Evolutionary conservation across 2,113 vertebrate genomes (phyloP).

Genomic region (Scalopus aquaticus): DNA sequence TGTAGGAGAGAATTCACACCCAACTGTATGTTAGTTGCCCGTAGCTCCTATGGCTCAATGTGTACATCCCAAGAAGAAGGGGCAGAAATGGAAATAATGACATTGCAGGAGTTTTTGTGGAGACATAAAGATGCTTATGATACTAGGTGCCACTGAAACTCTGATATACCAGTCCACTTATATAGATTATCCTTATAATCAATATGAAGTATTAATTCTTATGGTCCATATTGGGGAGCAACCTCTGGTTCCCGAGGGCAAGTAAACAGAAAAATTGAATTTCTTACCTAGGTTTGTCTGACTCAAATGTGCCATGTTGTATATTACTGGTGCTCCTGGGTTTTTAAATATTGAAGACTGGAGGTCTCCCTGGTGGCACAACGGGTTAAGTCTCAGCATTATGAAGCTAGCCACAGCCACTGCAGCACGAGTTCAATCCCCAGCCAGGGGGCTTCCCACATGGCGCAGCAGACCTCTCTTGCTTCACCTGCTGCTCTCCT

Average conservation of each 20-base stretch:
- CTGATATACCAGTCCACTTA: not conserved
- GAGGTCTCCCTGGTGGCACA: too few relatives aligned
- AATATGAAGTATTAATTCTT: not conserved
- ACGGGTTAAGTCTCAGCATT: too few relatives aligned
- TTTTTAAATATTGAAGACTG: conserved; percentile 14
- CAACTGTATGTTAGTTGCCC: not conserved
- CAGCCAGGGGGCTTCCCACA: too few relatives aligned
- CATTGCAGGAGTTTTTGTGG: not conserved
- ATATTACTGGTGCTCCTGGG: not conserved
- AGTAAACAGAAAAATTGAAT: not conserved
- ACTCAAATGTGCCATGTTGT: not conserved
- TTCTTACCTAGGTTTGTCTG: not conserved
- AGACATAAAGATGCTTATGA: not conserved
- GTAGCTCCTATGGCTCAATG: not conserved
- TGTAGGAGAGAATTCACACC: not conserved
- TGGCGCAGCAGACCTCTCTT: too few relatives aligned
- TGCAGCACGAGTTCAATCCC: too few relatives aligned
- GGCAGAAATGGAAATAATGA: not conserved
- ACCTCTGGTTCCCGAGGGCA: not conserved
- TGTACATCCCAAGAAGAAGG: not conserved
- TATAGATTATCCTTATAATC: not conserved
- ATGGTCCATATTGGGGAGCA: not conserved
- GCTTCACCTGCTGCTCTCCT: too few relatives aligned
- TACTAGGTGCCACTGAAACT: not conserved
- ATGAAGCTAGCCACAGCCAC: too few relatives aligned